Conservation (phyloP, 2,113 vertebrate species). For the Syrrhaptes paradoxus region DNA sequence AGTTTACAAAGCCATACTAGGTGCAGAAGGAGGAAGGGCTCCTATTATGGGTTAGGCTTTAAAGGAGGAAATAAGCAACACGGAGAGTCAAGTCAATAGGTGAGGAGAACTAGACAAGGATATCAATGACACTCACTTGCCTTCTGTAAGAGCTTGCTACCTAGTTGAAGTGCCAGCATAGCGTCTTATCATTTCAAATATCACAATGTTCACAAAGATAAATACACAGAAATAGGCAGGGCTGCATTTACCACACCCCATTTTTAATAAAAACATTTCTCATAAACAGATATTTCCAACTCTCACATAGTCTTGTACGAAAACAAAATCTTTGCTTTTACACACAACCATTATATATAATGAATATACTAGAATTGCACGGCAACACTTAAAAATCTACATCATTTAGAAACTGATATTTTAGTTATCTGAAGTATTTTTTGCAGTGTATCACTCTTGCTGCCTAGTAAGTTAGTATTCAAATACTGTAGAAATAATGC, state of each 20-base stretch:
- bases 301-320: constrained; percentile 7
- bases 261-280: constrained; percentile 48
- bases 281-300: constrained; percentile 48
- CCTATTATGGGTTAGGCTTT: constrained; percentile 11
- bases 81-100: not conserved
- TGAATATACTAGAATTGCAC: constrained; percentile 27
- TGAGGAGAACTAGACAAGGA: constrained; percentile 19
- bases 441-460: not conserved
- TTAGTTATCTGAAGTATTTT: not conserved
- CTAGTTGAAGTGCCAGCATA: constrained; percentile 32
- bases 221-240: constrained; percentile 42
- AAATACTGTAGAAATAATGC: constrained; percentile 47
- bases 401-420: constrained; percentile 19
- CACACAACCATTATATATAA: not conserved
- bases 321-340: constrained; percentile 1
- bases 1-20: not conserved
- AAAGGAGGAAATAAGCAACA: constrained; percentile 20
- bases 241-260: not conserved
- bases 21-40: not conserved
- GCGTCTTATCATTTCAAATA: constrained; percentile 21
- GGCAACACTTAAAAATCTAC: not conserved
- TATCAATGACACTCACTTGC: not conserved
- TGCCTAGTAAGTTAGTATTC: constrained; percentile 50
- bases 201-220: not conserved
- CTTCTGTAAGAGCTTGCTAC: not conserved